Base-by-base conservation (phyloP, 2,888 invertebrate species). In the Trisateles emortualis region DNA sequence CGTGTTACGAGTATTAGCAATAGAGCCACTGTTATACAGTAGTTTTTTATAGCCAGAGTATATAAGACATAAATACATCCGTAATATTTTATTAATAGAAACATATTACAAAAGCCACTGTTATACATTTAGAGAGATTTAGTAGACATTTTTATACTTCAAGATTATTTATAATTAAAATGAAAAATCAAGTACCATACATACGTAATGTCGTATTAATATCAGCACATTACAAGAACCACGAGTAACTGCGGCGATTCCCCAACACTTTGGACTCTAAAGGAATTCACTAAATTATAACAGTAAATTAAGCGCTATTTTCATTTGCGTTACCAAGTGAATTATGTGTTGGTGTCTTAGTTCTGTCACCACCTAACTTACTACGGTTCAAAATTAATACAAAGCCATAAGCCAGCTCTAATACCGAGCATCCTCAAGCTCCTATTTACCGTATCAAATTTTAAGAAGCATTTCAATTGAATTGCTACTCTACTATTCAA, bases 311-410 rank as follows among this genome's bases (percentile, higher is more conserved):
- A 90, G 81, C 90, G 86, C 79, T 87, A 91, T 88, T 90, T 91
- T 92, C 91, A 92, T 92, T 92, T 92, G 90, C 84, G 88, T 90
- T 87, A 89, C 90, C 83, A 85, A 86, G 90, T 92, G 91, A 92
- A 86, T 92, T 92, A 92, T 92, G 92, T 84, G 86, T 86, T 83
- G 88, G 89, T 92, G 91, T 92, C 92, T 92, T 91, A 91, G 91
- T 90, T 91, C 92, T 92, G 92, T 92, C 92, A 91, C 91, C 91
- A 81, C 87, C 85, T 87, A 92, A 92, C 87, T 92, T 91, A 92
- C 92, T 88, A 90, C 90, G 92, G 92, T 92, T 91, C 91, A 92
- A 91, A 92, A 92, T 92, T 92, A 92, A 92, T 92, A 92, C 92
- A 91, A 85, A 88, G 86, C 91, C 90, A 92, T 92, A 92, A 92